Base-by-base conservation (phyloP, 2,888 invertebrate species). In the Drosophila melanocephala region DNA sequence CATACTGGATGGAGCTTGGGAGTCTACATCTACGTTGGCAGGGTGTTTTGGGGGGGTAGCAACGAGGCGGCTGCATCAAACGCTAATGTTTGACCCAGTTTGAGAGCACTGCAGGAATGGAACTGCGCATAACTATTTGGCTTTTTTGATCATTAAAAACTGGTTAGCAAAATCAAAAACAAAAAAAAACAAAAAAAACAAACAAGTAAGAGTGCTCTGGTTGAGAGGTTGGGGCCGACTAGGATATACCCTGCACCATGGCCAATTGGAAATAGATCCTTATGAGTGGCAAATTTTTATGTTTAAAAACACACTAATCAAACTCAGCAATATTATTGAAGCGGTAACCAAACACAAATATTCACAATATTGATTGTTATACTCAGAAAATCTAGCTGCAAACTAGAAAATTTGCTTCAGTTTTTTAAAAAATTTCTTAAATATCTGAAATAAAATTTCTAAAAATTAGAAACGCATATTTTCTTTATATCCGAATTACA, bases 61-160 rank as follows among this genome's bases (percentile, higher is more conserved):
- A 33, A 50, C 60, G 55, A 62, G 35, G 64, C 83, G 81, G 79
- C 81, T 67, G 81, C 83, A 79, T 83, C 81, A 81, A 81, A 81
- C 81, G 75, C 71, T 84, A 83, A 87, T 87, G 83, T 88, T 81
- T 88, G 91, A 91, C 90, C 91, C 78, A 90, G 87, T 91, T 91
- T 78, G 70, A 55, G 57, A 57, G 68, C 72, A 60, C 68, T 81
- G 87, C 91, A 89, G 90, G 76, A 87, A 90, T 90, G 87, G 87
- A 88, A 87, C 87, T 84, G 82, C 71, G 64, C 74, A 68, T 74
- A 69, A 72, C 81, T 83, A 81, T 79, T 85, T 87, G 72, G 65
- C 71, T 83, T 77, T 77, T 77, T 76, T 74, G 83, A 87, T 89
- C 91, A 88, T 91, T 91, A 91, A 90, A 92, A 92, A 92, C 91